phyloP scores from a whole-genome alignment of 2,888 invertebrate genomes.

The Heliconius ismenius region DNA sequence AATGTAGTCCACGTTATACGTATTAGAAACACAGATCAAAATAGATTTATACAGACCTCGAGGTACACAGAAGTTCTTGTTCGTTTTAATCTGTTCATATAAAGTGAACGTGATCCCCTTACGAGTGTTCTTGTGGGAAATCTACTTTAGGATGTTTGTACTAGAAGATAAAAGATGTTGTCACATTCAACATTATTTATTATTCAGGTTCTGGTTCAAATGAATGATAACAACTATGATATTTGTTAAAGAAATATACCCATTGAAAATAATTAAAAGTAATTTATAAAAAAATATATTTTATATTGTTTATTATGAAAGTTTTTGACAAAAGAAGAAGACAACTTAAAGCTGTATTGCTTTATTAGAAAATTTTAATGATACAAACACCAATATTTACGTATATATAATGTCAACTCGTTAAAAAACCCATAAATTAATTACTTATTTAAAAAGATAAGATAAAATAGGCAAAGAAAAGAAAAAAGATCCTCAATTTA shows the following conservation, averaged over 20 bases:
- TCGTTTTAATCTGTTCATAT: constrained; percentile 31
- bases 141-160: constrained; percentile 1
- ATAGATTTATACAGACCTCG: constrained; percentile 20
- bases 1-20: neutral
- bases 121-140: constrained; percentile 19
- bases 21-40: constrained; percentile 7
- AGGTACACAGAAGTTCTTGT: constrained; percentile 9
- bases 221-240: neutral
- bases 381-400: no score
- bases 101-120: constrained; percentile 19
- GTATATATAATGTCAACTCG: no score
- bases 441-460: neutral
- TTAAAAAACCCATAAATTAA: no score
- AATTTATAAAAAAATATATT: no score
- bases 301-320: no score
- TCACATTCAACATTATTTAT: neutral
- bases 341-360: neutral
- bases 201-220: neutral
- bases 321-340: neutral
- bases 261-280: no score
- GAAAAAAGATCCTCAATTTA: neutral
- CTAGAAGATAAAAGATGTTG: neutral
- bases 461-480: neutral
- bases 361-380: neutral
- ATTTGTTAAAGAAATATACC: neutral